phyloP scores from a whole-genome alignment of 2,113 vertebrate genomes.

The Ia io region DNA sequence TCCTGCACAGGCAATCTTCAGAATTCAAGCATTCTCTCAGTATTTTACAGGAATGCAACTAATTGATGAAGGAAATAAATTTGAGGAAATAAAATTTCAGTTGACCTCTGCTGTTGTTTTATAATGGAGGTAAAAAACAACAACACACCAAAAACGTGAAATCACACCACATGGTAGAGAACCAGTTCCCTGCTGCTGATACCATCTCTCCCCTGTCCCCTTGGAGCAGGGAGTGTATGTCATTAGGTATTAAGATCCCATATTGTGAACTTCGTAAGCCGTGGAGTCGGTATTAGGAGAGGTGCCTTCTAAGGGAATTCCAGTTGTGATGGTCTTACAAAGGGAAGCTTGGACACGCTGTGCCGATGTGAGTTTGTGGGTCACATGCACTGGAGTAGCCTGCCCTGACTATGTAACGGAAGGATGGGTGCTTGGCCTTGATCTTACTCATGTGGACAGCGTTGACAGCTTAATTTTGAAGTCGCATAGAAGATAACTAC shows the following conservation, averaged over 20 bases:
- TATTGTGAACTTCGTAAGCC: neutral
- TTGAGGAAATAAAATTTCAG: neutral
- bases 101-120: neutral
- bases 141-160: neutral
- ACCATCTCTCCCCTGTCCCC: neutral
- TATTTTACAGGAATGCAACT: neutral
- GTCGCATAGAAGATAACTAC: neutral
- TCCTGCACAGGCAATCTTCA: neutral
- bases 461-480: neutral
- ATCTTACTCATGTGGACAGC: neutral
- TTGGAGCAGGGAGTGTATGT: neutral
- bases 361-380: neutral
- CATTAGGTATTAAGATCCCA: neutral
- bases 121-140: neutral
- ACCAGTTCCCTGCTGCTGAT: neutral
- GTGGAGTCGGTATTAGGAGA: neutral
- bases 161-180: neutral
- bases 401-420: neutral
- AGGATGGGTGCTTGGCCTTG: neutral
- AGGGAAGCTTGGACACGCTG: neutral
- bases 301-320: neutral
- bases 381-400: neutral
- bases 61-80: conserved; percentile 24
- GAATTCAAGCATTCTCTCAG: neutral
- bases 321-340: neutral